Conservation (phyloP, 2,113 vertebrate genomes). For the Echinops telfairi region DNA sequence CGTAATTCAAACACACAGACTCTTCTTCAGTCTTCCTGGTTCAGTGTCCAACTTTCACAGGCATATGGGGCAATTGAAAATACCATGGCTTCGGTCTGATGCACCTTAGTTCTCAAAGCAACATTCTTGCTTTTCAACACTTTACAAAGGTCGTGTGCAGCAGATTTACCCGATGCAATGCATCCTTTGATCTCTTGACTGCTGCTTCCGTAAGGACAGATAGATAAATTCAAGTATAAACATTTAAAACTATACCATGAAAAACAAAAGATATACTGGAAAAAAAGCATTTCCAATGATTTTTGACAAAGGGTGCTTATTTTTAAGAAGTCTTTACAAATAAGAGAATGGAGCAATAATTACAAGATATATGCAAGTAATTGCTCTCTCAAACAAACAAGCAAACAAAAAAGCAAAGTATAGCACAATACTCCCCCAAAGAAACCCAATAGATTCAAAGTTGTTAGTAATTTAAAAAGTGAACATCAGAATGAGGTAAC, state of each 20-base stretch:
- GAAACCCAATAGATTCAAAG: neutral
- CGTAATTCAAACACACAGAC: too few species aligned
- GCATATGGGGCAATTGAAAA: too few species aligned
- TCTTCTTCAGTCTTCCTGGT: too few species aligned
- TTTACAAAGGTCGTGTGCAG: too few species aligned
- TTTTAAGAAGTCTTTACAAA: neutral
- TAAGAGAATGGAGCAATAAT: neutral
- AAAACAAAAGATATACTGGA: neutral
- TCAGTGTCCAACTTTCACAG: too few species aligned
- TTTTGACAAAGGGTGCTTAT: neutral
- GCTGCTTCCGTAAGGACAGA: neutral
- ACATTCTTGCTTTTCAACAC: too few species aligned
- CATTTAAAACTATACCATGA: neutral
- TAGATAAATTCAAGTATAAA: neutral
- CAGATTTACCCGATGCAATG: too few species aligned
- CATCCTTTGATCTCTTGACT: too few species aligned
- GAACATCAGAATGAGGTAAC: neutral
- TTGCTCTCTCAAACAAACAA: neutral
- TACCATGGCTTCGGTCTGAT: too few species aligned
- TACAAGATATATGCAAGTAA: neutral
- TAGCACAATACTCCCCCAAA: neutral
- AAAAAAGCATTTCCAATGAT: neutral
- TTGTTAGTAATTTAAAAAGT: neutral
- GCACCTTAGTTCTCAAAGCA: too few species aligned
- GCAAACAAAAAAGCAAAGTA: neutral